Evolutionary conservation across 2,888 invertebrate species (phyloP).

Genomic region (Nudaria mundana): DNA sequence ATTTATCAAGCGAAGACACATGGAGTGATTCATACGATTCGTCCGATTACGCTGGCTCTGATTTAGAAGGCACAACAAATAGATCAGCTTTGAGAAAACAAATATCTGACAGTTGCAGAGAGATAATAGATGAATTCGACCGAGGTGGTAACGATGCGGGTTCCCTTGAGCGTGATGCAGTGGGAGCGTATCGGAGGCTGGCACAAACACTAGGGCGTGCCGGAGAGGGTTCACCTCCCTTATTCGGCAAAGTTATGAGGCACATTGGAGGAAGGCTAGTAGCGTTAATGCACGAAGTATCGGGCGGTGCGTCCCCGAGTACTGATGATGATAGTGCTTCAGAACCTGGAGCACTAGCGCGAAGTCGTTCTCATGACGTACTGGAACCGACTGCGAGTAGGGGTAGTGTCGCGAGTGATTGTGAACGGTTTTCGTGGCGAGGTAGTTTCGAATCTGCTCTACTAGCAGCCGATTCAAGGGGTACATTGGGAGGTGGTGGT

Average conservation of each 20-base stretch:
- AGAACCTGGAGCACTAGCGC: slow-evolving; percentile 84
- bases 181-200: slow-evolving; percentile 92
- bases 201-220: slow-evolving; percentile 92
- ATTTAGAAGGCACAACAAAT: slow-evolving; percentile 86
- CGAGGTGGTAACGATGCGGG: slow-evolving; percentile 82
- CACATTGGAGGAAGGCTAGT: slow-evolving; percentile 94
- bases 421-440: slow-evolving; percentile 95
- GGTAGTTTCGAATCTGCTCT: slow-evolving; percentile 96
- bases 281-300: slow-evolving; percentile 95
- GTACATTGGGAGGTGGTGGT: slow-evolving; percentile 87
- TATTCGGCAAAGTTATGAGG: slow-evolving; percentile 95
- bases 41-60: slow-evolving; percentile 94
- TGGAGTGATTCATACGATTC: slow-evolving; percentile 97
- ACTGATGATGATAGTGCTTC: slow-evolving; percentile 88
- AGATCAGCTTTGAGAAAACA: slow-evolving; percentile 89
- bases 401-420: slow-evolving; percentile 89
- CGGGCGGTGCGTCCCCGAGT: slow-evolving; percentile 88
- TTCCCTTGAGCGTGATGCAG: slow-evolving; percentile 87
- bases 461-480: slow-evolving; percentile 92
- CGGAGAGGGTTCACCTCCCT: slow-evolving; percentile 86
- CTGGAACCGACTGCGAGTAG: slow-evolving; percentile 82
- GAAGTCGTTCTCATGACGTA: slow-evolving; percentile 92
- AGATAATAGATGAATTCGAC: slow-evolving; percentile 93
- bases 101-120: slow-evolving; percentile 93
- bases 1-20: slow-evolving; percentile 94